A percentile compares a stretch with the other conserved stretches of the same genome.
phyloP scores from a whole-genome alignment of 2,797 vertebrate genomes.

The Cyclura pinguis region DNA sequence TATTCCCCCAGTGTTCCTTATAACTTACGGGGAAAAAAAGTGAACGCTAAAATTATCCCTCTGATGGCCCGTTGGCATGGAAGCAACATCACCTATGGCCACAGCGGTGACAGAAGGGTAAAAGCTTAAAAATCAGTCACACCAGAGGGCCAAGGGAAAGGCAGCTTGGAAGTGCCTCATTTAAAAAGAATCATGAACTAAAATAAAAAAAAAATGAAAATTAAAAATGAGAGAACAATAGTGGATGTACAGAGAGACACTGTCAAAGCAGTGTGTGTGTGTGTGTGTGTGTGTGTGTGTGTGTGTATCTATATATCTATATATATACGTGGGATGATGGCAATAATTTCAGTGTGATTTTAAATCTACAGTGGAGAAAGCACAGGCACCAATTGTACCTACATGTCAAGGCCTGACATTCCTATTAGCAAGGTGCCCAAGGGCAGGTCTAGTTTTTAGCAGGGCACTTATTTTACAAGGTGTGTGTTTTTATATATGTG shows the following conservation, averaged over 20 bases:
- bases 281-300: no score
- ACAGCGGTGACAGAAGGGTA: constrained; percentile 1
- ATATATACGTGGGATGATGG: neutral
- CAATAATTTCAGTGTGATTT: constrained; percentile 31
- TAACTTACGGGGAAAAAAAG: no score
- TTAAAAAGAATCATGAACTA: neutral
- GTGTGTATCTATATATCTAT: no score
- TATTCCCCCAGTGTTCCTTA: neutral
- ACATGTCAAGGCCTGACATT: constrained; percentile 7
- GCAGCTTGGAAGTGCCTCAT: constrained; percentile 8
- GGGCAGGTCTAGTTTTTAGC: neutral
- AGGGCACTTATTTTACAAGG: constrained; percentile 2
- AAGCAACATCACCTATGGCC: neutral
- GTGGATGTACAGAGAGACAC: neutral
- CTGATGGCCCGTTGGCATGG: neutral
- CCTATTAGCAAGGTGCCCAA: neutral
- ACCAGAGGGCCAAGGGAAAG: neutral
- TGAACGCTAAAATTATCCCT: constrained; percentile 21
- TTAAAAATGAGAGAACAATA: neutral
- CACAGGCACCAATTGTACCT: neutral
- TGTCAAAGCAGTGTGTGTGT: constrained; percentile 11
- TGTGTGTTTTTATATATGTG: neutral
- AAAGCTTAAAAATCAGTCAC: constrained; percentile 21
- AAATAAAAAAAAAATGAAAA: neutral
- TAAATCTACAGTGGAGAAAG: neutral